Evolutionary conservation across 2,113 vertebrate species (phyloP), one percentile per base, ranked within the genome.

Genomic region (Echinops telfairi): DNA sequence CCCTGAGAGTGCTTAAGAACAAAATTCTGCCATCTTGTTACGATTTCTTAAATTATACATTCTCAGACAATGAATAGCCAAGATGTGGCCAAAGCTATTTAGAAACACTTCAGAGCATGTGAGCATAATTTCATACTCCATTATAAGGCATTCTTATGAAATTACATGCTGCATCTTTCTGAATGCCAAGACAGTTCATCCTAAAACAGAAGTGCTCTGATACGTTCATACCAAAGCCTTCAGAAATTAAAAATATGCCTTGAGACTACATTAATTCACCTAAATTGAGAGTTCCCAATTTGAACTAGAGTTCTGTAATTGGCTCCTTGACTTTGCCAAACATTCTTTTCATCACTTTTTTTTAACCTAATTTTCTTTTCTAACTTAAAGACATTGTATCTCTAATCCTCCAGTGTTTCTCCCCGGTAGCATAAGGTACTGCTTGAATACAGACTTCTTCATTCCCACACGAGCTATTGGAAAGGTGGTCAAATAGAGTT

Each of bases 61-160:
- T 96, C 97, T 96, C 95, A 96, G 97, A 96, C 97, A 90, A 83
- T 96, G 97, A 96, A 93, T 75, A 86, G 62, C 83, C 83, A 88
- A 96, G 83, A 96, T 92, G 92, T 95, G 95, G 95, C 88, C 95
- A 96, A 71, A 92, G 86, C 79, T 92, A 78, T 96, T 94, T 92
- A 93, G 93, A 97, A 95, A 94, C 60, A 94, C 94, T 96, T 88
- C 4, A 31, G 93, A 95, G 90, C 90, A 95, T 88, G 76, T 80
- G 88, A 90, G 92, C 94, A 86, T 90, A 95, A 95, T 96, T 96
- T 95, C 88, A 93, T 88, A 88, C 88, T 92, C 66, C 22, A 64
- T 95, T 95, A 83, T 95, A 79, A 92, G 76, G 71, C 80, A 86
- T 95, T 94, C 80, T 93, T 95, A 86, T 38, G 92, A 93, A 96